Percentiles rank a stretch among this genome's conserved stretches.
These are phyloP conservation scores for Myrmophylax atrothorax DNA, from an alignment of 2,113 vertebrate genomes.

Conservation along the genomic window DNA sequence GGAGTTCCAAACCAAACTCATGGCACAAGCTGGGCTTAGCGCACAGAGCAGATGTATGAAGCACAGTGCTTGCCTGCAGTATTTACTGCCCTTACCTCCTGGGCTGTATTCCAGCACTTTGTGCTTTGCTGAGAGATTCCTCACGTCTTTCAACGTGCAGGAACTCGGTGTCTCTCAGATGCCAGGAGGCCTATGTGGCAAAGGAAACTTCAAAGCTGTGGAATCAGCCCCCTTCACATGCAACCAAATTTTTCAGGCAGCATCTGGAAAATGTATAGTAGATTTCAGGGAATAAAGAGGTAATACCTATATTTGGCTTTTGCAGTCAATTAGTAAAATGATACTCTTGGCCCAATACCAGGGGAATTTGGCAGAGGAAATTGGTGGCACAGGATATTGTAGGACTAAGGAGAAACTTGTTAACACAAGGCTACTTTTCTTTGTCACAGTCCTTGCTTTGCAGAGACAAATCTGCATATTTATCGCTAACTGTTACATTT, in stretches of 20 bases:
- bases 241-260: neutral
- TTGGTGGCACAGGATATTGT: neutral
- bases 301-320: conserved; percentile 15
- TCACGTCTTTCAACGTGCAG: accelerated
- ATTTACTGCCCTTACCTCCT: neutral
- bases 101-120: neutral
- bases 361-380: neutral
- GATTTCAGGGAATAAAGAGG: neutral
- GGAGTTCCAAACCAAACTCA: neutral
- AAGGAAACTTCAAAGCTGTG: neutral
- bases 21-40: neutral
- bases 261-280: conserved; percentile 5
- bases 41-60: neutral
- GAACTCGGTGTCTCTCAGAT: neutral
- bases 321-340: neutral
- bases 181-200: neutral
- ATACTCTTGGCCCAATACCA: neutral
- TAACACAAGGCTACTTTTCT: neutral
- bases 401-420: neutral
- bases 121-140: neutral
- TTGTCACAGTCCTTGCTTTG: neutral
- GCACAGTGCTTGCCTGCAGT: neutral
- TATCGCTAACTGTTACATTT: neutral
- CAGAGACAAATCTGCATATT: neutral
- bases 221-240: neutral